These are phyloP conservation scores for Amiota minor DNA, from an alignment of 2,888 invertebrate species.

Conservation along the genomic window DNA sequence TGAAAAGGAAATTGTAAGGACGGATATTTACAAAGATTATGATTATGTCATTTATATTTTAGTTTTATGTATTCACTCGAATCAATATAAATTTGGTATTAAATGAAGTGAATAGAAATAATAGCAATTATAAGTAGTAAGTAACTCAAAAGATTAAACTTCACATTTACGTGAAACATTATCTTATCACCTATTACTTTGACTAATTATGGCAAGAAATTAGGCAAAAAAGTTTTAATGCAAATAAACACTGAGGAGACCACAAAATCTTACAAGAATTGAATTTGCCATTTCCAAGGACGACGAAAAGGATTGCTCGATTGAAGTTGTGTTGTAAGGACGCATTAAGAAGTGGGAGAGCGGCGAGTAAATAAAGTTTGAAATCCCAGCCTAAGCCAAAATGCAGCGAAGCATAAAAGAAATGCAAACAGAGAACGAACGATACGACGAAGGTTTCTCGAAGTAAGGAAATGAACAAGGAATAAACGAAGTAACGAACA, in stretches of 20 bases:
- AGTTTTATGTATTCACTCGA: too few relatives aligned
- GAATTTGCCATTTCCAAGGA: neutral
- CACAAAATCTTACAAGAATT: neutral
- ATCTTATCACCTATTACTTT: conserved; percentile 38
- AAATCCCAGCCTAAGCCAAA: conserved; percentile 43
- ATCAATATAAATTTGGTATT: too few relatives aligned
- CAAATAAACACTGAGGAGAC: conserved; percentile 6
- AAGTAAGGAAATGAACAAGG: conserved; percentile 5
- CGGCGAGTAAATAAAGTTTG: neutral
- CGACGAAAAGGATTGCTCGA: too few relatives aligned
- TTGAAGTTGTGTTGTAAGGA: neutral
- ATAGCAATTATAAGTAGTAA: neutral
- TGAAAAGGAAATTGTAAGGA: too few relatives aligned
- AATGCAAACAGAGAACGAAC: conserved; percentile 26
- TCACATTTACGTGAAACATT: conserved; percentile 13
- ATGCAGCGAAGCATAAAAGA: conserved; percentile 42
- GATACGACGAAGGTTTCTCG: neutral
- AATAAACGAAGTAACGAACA: conserved; percentile 51
- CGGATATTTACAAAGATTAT: too few relatives aligned
- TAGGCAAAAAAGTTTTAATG: conserved; percentile 52
- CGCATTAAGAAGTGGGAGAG: neutral
- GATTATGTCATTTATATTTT: too few relatives aligned
- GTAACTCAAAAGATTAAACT: conserved; percentile 14
- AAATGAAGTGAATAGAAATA: too few relatives aligned
- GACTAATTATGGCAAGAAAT: conserved; percentile 65